Evolutionary conservation across 2,888 invertebrate genomes (phyloP).

Genomic region (Bugulina stolonifera): DNA sequence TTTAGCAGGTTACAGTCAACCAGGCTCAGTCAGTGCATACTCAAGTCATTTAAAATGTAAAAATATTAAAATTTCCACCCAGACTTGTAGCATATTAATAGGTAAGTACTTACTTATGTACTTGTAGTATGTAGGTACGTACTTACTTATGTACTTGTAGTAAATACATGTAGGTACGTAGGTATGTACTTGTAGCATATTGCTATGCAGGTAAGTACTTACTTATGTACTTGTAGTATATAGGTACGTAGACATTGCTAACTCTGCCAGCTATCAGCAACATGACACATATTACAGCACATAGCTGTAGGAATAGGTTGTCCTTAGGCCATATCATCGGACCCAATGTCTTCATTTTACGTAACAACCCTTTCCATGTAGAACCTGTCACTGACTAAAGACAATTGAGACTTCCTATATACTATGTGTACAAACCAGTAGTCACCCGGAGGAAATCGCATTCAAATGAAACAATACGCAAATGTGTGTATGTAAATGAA

Average conservation of each 20-base stretch:
- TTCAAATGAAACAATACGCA: too few relatives aligned
- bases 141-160: neutral
- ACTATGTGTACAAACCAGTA: neutral
- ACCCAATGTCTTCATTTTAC: slow-evolving; percentile 70
- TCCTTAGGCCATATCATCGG: slow-evolving; percentile 90
- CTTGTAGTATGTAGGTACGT: neutral
- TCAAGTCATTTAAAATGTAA: too few relatives aligned
- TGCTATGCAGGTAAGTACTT: slow-evolving; percentile 41
- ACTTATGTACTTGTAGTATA: slow-evolving; percentile 84
- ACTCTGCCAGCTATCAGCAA: slow-evolving; percentile 70
- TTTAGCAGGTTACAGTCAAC: too few relatives aligned
- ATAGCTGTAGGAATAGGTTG: slow-evolving; percentile 66
- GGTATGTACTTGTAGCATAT: too few relatives aligned
- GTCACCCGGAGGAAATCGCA: neutral
- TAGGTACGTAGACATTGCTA: slow-evolving; percentile 80
- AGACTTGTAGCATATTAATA: too few relatives aligned
- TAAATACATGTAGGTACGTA: neutral
- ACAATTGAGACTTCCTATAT: neutral
- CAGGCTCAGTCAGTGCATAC: too few relatives aligned
- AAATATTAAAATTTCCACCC: too few relatives aligned
- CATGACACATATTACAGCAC: slow-evolving; percentile 72
- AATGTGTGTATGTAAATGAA: too few relatives aligned
- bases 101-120: neutral
- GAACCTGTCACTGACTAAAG: slow-evolving; percentile 29
- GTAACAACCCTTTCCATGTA: slow-evolving; percentile 60